phyloP scores from a whole-genome alignment of 1,140 invertebrate genomes.

The Drosophila pruinosa region DNA sequence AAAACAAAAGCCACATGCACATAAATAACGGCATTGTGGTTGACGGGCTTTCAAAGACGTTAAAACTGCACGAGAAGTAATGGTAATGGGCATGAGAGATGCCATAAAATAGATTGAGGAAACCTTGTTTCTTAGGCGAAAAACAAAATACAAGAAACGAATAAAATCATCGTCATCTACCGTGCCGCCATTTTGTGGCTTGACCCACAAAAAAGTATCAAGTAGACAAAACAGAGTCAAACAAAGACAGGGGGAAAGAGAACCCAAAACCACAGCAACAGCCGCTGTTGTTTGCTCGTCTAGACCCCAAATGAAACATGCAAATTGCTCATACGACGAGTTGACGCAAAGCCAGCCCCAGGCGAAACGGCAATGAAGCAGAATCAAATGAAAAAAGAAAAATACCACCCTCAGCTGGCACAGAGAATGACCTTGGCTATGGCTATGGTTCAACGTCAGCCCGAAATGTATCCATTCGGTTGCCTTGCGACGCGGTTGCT shows the following conservation, averaged over 20 bases:
- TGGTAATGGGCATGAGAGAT: conserved; percentile 12
- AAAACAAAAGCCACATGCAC: conserved; percentile 73
- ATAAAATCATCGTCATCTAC: conserved; percentile 42
- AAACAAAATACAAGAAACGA: conserved; percentile 25
- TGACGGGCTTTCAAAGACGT: conserved; percentile 54
- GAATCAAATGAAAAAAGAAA: conserved; percentile 4
- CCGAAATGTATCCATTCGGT: conserved; percentile 19
- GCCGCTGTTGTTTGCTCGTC: not conserved
- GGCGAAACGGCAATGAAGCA: conserved; percentile 13
- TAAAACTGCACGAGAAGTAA: conserved; percentile 28
- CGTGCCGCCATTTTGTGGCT: conserved; percentile 60
- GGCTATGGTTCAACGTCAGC: too few relatives aligned
- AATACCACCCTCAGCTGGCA: not conserved
- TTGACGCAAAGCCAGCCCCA: conserved; percentile 4
- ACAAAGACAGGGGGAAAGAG: not conserved
- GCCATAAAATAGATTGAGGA: conserved; percentile 67
- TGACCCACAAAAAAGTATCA: conserved; percentile 69
- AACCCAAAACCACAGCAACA: not conserved
- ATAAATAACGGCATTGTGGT: conserved; percentile 72
- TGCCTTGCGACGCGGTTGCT: conserved; percentile 19
- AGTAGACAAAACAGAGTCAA: conserved; percentile 20
- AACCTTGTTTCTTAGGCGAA: conserved; percentile 20
- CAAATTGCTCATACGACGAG: conserved; percentile 61
- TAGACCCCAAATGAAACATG: conserved; percentile 29
- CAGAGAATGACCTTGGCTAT: conserved; percentile 27